These are phyloP conservation scores for Saccostrea cuccullata DNA, from an alignment of 1,140 invertebrate genomes.

Conservation along the genomic window DNA sequence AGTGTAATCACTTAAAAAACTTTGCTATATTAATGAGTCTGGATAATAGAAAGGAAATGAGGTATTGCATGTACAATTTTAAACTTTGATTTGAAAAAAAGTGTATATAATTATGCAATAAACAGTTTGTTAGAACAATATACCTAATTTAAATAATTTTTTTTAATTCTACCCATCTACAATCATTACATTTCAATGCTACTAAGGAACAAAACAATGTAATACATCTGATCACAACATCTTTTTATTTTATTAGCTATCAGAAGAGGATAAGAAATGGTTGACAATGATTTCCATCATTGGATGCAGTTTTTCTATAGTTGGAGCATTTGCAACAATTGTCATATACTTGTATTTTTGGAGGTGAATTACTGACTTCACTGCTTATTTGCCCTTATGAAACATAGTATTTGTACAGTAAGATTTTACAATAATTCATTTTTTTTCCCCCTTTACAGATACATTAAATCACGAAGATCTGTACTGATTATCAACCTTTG, in stretches of 20 bases:
- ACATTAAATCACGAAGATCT: slow-evolving; percentile 26
- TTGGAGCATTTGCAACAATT: slow-evolving; percentile 32
- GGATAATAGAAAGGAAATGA: background rate
- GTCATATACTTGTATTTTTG: slow-evolving; percentile 44
- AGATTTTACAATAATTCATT: background rate
- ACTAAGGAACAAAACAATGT: background rate
- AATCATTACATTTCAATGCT: too few relatives aligned
- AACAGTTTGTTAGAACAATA: too few relatives aligned
- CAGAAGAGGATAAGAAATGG: background rate
- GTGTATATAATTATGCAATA: too few relatives aligned
- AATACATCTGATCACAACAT: background rate
- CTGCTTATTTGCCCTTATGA: background rate
- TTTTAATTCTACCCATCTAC: too few relatives aligned
- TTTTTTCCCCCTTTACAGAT: background rate
- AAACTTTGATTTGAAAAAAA: too few relatives aligned
- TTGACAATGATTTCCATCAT: slow-evolving; percentile 32
- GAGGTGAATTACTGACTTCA: slow-evolving; percentile 23
- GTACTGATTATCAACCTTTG: slow-evolving; percentile 41
- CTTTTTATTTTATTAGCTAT: background rate
- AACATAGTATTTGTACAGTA: background rate
- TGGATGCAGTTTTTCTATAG: slow-evolving; percentile 45
- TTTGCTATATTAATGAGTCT: slow-evolving; percentile 85
- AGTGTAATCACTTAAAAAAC: slow-evolving; percentile 97
- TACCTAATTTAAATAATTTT: too few relatives aligned
- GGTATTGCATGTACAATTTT: too few relatives aligned